Base-by-base conservation (phyloP, 2,888 invertebrate species). In the Rhingia rostrata region DNA sequence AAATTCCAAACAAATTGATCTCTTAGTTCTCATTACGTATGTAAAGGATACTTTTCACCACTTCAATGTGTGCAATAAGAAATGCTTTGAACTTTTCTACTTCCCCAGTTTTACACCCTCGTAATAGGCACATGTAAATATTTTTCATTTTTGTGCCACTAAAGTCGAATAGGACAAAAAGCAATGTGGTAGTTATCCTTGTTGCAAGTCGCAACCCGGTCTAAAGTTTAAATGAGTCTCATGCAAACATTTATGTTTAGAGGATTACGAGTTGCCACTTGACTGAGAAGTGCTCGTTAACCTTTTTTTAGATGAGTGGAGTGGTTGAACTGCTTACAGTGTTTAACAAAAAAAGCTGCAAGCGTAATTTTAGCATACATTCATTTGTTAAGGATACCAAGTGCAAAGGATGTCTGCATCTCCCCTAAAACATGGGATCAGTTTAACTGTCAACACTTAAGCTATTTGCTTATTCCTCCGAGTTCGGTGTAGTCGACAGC, bases 201-300 rank as follows among this genome's bases (percentile, higher is more conserved):
- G 67, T 9, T 9, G 43, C 32, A 10, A 53, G 30, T 53, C 10
- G 22, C 58, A 35, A 32, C 51, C 54, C 41, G 41, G 63, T 22
- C 22, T 45, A 58, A 43, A 54, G 72, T 67, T 66, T 60, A 75
- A 81, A 69, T 81, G 81, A 74, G 69, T 74, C 64, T 35, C 64
- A 74, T 69, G 58, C 64, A 79, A 84, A 74, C 53, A 84, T 63
- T 82, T 72, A 54, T 49, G 60, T 72, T 64, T 54, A 37, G 37
- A 63, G 78, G 78, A 83, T 73, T 79, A 43, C 35, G 47, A 70
- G 69, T 43, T 22, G 49, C 67, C 47, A 73, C 86, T 86, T 79
- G 86, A 79, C 78, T 61, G 70, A 33, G 56, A 70, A 86, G 81
- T 86, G 86, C 77, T 78, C 66, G 74, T 83, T 86, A 83, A 86